Evolutionary conservation across 2,797 vertebrate genomes (phyloP), one percentile per base, ranked within the genome.

Genomic region (Lepidocolaptes lacrymiger): DNA sequence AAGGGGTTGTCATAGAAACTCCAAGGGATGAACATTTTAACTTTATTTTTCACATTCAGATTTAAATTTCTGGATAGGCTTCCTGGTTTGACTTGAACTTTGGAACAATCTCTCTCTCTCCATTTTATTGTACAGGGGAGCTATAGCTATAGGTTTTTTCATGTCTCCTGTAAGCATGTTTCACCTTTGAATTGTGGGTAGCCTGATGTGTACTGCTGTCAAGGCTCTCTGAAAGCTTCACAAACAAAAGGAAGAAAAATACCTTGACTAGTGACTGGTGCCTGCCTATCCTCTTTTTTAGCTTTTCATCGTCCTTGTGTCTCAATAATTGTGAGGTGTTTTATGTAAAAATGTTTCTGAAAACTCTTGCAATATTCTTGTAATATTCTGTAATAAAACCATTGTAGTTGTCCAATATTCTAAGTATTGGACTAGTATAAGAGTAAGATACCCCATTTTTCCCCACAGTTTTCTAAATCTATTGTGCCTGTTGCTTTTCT

Each of bases 1-100:
- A 62, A 93, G 41, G 39, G 49, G 72, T 94, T 95, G 80, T 91
- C 91, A 93, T 52, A 89, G 92, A 93, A 92, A 88, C 72, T 83
- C 43, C 37, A 74, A 56, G 56, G 49, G 52, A 54, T 82, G 23
- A 89, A 74, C 71, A 80, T 77, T 75, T 48, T 46, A 55, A 82
- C 58, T 85, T 76, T 51, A 30, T 49, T 84, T 93, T 84, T 76
- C 51, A 48, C 13, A 48, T 36, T 76, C 10, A 66, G 56, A 81
- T 93, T 83, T 77, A 78, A 61, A 81, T 86, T 88, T 95, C 46
- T 81, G 49, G 64, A 48, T 66, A 78, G 66, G 13, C 5, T 84
- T 80, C 27, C 19, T 84, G n/a, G 48, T 92, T 88, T 86, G 80
- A 68, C 24, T 51, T 81, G 39, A 48, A 74, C 46, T 88, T 71